phyloP scores from a whole-genome alignment of 2,113 vertebrate genomes.

The Cyanoderma ruficeps region DNA sequence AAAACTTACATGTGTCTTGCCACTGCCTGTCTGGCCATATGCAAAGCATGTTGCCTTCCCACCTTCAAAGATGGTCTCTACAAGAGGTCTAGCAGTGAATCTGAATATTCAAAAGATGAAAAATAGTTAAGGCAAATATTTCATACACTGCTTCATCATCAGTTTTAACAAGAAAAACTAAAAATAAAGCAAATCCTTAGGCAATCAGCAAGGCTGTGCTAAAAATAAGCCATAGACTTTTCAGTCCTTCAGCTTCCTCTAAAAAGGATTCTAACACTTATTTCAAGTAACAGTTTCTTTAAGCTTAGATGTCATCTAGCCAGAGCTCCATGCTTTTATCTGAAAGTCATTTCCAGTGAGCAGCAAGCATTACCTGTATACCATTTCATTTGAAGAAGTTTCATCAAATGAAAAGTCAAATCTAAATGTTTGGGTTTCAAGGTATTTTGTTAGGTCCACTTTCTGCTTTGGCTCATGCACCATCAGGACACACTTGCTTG shows the following conservation, averaged over 20 bases:
- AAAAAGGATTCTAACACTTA: background rate
- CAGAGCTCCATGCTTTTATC: background rate
- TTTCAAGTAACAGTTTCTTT: background rate
- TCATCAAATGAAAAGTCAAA: conserved; percentile 96
- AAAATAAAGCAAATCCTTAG: background rate
- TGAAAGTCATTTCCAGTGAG: background rate
- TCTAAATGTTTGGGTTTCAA: conserved; percentile 92
- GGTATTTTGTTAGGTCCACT: conserved; percentile 95
- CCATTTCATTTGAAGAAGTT: conserved; percentile 84
- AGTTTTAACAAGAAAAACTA: background rate
- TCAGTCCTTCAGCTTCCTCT: background rate
- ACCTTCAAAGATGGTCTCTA: conserved; percentile 91
- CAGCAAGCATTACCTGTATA: conserved; percentile 86
- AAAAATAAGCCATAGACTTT: background rate
- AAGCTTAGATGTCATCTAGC: background rate
- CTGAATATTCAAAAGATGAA: conserved; percentile 65
- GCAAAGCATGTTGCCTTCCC: conserved; percentile 95
- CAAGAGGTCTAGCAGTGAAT: conserved; percentile 91
- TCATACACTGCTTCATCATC: background rate
- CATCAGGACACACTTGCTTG: conserved; percentile 83
- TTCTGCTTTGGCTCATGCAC: conserved; percentile 96
- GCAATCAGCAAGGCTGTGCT: background rate
- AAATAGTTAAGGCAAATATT: background rate
- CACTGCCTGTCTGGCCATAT: conserved; percentile 96
- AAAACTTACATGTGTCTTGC: conserved; percentile 93